Evolutionary conservation across 30 jellyfish, hydroid and myxozoan species (phyloP).

Genomic region (Hydra vulgaris): DNA sequence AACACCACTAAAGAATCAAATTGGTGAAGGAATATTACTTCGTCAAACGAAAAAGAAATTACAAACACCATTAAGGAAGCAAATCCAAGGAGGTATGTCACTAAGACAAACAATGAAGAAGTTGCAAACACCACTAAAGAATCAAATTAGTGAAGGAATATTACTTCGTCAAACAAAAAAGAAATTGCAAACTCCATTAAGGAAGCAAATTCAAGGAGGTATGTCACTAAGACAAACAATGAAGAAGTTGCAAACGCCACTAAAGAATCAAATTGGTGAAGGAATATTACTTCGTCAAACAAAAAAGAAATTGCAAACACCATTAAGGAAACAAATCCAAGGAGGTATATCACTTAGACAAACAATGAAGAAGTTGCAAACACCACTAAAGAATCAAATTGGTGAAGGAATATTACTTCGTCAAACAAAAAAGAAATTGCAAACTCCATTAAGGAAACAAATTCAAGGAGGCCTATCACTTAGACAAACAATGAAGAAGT

Average conservation of each 20-base stretch:
- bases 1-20: slow-evolving; percentile 44
- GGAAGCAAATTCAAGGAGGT: slow-evolving; percentile 42
- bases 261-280: background rate
- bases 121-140: slow-evolving; percentile 52
- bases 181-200: slow-evolving; percentile 55
- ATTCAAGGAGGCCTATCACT: slow-evolving; percentile 32
- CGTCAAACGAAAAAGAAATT: slow-evolving; percentile 41
- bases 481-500: slow-evolving; percentile 37
- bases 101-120: slow-evolving; percentile 32
- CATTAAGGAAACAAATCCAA: slow-evolving; percentile 47
- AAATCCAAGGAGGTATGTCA: slow-evolving; percentile 30
- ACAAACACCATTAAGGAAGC: slow-evolving; percentile 49
- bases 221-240: slow-evolving; percentile 26
- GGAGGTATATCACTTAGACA: slow-evolving; percentile 40
- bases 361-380: slow-evolving; percentile 42
- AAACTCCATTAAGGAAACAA: slow-evolving; percentile 53
- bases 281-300: background rate
- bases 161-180: slow-evolving; percentile 32
- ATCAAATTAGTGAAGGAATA: slow-evolving; percentile 38
- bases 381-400: slow-evolving; percentile 65
- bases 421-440: slow-evolving; percentile 34
- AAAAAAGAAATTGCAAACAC: slow-evolving; percentile 3
- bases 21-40: slow-evolving; percentile 32
- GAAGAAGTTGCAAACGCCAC: slow-evolving; percentile 6
- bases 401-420: slow-evolving; percentile 26